These are phyloP conservation scores for Trichomalopsis sarcophagae DNA, from an alignment of 1,140 invertebrate genomes.

Conservation along the genomic window DNA sequence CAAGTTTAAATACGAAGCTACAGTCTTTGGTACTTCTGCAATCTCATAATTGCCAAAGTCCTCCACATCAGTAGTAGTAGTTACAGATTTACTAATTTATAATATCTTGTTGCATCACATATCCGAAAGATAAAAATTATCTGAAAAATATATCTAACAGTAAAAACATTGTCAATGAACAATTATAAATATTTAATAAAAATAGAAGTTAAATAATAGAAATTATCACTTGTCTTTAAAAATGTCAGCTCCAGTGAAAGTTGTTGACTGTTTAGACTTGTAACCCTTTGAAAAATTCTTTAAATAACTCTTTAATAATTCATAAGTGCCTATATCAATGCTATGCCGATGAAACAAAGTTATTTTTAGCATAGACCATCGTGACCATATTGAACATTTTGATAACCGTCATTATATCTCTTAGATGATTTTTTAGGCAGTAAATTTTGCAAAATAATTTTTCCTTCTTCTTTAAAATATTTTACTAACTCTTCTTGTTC, in stretches of 20 bases:
- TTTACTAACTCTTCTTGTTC: background rate
- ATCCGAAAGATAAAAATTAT: no score
- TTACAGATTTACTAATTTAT: background rate
- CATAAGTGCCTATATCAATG: background rate
- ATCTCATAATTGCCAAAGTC: background rate
- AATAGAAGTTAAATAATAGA: background rate
- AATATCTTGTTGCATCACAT: no score
- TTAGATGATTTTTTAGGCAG: background rate
- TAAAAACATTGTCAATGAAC: background rate
- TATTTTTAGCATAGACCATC: background rate
- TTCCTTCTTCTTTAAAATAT: background rate
- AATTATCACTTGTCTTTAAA: background rate
- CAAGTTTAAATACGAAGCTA: slow-evolving; percentile 9
- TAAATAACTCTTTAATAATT: background rate
- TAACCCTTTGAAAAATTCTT: slow-evolving; percentile 3
- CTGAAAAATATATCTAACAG: background rate
- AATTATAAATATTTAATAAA: background rate
- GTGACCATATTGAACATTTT: background rate
- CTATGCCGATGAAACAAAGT: background rate
- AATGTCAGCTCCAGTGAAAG: background rate
- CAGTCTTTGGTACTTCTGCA: background rate
- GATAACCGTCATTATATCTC: slow-evolving; percentile 5
- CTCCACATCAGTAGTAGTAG: background rate
- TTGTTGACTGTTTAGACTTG: background rate
- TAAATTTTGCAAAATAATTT: background rate